Evolutionary conservation across 2,113 vertebrate genomes (phyloP).

Genomic region (Tympanuchus pallidicinctus): DNA sequence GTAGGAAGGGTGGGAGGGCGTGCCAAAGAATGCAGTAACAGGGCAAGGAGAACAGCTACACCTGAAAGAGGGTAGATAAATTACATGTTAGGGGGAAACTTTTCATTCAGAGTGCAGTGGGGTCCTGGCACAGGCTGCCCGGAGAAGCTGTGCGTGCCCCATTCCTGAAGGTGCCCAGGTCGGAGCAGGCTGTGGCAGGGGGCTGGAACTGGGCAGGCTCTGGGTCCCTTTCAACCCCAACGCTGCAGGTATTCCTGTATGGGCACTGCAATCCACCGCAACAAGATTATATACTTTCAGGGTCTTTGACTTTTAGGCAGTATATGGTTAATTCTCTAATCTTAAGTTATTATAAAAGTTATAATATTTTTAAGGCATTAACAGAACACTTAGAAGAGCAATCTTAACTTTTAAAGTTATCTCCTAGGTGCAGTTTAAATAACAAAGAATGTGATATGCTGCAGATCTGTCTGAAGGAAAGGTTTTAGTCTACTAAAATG

Average conservation of each 20-base stretch:
- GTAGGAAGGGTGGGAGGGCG: neutral
- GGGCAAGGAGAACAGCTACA: neutral
- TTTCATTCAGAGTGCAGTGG: neutral
- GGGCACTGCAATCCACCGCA: fast-evolving
- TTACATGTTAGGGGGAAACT: neutral
- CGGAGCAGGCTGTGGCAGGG: neutral
- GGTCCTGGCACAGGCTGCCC: neutral
- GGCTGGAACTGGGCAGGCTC: neutral
- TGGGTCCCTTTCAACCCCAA: neutral
- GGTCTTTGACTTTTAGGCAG: neutral
- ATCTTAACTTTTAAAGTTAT: neutral
- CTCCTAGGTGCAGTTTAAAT: neutral
- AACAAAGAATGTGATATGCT: neutral
- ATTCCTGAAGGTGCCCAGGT: neutral
- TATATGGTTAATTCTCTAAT: neutral
- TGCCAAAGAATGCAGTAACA: neutral
- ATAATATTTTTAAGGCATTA: no score
- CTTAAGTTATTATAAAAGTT: neutral
- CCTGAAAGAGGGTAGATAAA: neutral
- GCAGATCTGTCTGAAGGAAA: neutral
- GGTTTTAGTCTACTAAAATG: neutral
- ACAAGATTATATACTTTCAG: neutral
- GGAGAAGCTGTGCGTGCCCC: neutral
- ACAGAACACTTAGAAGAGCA: neutral
- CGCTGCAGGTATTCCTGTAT: neutral